A percentile compares a stretch with the other conserved stretches of the same genome.
Conservation (phyloP, 2,113 vertebrate species). For the Gymnorhina tibicen region DNA sequence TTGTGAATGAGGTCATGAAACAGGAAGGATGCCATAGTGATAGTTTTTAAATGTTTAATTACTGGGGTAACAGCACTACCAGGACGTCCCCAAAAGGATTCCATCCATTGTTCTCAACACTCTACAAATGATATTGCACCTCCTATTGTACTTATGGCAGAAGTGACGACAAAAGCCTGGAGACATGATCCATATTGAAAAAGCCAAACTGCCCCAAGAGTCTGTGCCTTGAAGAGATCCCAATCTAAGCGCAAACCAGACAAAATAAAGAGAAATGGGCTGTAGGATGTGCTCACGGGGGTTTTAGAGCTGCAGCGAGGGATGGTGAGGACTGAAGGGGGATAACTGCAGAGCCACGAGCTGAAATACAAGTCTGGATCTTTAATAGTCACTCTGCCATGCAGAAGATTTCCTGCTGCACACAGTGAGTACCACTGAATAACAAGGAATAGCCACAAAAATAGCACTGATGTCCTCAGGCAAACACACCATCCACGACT, state of each 20-base stretch:
- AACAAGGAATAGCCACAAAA: not conserved
- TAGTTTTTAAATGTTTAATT: not conserved
- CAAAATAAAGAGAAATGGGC: not conserved
- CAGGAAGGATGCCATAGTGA: not conserved
- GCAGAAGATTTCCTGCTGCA: not conserved
- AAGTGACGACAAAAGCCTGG: not conserved
- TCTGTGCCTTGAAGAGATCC: not conserved
- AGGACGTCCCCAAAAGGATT: not conserved
- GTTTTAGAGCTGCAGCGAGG: not conserved
- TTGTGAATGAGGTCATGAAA: not conserved
- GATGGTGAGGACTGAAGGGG: not conserved
- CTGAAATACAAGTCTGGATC: not conserved
- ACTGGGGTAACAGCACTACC: not conserved
- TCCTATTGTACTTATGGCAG: not conserved
- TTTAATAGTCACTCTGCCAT: not conserved
- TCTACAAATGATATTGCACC: not conserved
- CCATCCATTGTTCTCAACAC: not conserved
- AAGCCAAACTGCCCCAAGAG: not conserved
- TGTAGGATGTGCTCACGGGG: not conserved
- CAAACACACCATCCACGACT: not conserved
- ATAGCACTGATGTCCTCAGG: not conserved
- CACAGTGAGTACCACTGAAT: not conserved
- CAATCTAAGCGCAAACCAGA: not conserved
- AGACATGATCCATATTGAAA: not conserved
- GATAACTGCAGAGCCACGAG: not conserved